These are phyloP conservation scores for Drosophila mettleri DNA, from an alignment of 2,888 invertebrate species.

Conservation along the genomic window DNA sequence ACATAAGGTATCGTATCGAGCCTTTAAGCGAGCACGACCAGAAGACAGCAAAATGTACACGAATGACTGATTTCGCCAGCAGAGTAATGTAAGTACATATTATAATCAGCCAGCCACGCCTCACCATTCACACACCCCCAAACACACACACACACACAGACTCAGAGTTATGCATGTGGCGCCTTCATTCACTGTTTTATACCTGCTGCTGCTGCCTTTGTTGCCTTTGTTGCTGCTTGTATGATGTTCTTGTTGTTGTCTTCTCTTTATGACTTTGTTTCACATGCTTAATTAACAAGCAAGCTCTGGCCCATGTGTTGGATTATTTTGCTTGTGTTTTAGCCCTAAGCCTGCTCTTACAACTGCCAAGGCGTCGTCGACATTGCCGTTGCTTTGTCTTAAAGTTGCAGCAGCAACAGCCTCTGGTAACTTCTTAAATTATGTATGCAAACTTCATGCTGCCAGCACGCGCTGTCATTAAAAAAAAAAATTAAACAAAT, in stretches of 20 bases:
- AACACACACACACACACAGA: not conserved
- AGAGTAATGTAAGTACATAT: constrained; percentile 38
- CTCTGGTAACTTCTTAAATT: constrained; percentile 44
- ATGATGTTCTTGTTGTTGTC: constrained; percentile 41
- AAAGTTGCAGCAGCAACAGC: constrained; percentile 29
- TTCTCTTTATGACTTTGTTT: constrained; percentile 77
- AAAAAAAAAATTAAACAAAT: constrained; percentile 16
- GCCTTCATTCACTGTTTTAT: constrained; percentile 31
- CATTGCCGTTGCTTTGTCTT: constrained; percentile 34
- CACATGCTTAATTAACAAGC: constrained; percentile 79
- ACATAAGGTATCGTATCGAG: constrained; percentile 48
- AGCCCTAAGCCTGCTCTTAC: constrained; percentile 56
- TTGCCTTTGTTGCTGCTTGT: constrained; percentile 9
- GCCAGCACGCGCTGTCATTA: constrained; percentile 24
- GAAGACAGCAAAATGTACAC: constrained; percentile 18
- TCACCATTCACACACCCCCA: not conserved
- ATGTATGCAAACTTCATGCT: constrained; percentile 41
- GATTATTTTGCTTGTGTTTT: constrained; percentile 63
- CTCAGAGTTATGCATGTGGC: constrained; percentile 16
- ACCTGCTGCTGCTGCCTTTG: constrained; percentile 38
- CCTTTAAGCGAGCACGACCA: constrained; percentile 31
- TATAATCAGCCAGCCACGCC: constrained; percentile 46
- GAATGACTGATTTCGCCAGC: constrained; percentile 42
- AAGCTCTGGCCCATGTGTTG: constrained; percentile 57
- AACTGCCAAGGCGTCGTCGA: constrained; percentile 46